Percentiles rank a stretch among this genome's conserved stretches.
Conservation (phyloP, 2,888 invertebrate genomes). For the Dendrolimus houi region DNA sequence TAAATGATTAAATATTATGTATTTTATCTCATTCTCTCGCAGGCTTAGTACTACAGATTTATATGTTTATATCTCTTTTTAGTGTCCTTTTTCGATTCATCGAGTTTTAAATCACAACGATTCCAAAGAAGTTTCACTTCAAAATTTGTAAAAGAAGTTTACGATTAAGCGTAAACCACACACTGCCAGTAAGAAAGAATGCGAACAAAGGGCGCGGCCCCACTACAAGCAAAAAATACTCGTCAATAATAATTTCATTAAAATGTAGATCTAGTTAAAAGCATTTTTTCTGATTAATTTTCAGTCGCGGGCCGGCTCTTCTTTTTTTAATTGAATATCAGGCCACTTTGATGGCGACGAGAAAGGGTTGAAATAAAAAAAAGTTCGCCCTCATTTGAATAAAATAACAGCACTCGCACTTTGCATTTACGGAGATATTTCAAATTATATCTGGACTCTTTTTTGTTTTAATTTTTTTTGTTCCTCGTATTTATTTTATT, state of each 20-base stretch:
- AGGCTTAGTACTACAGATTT: no score
- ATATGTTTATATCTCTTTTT: no score
- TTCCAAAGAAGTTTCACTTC: no score
- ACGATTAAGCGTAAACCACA: background rate
- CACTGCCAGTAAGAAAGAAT: constrained; percentile 43
- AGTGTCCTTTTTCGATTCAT: no score
- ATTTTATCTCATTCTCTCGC: no score
- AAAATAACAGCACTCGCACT: constrained; percentile 77
- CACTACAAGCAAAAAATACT: constrained; percentile 61
- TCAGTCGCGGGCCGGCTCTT: constrained; percentile 68
- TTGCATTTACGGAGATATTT: constrained; percentile 77
- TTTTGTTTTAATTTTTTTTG: constrained; percentile 71
- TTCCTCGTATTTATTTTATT: constrained; percentile 74
- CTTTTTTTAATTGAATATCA: constrained; percentile 77
- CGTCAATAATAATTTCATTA: constrained; percentile 77
- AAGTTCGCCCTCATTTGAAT: constrained; percentile 75
- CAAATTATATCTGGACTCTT: constrained; percentile 76
- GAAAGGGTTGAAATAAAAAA: constrained; percentile 63
- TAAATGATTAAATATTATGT: no score
- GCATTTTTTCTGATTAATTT: constrained; percentile 77
- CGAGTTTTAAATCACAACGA: no score
- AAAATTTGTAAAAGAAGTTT: no score
- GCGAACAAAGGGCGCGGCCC: constrained; percentile 47
- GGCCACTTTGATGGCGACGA: constrained; percentile 74
- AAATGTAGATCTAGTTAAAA: constrained; percentile 77